Evolutionary conservation across 1,140 invertebrate genomes (phyloP).

Genomic region (Leptopilina boulardi): DNA sequence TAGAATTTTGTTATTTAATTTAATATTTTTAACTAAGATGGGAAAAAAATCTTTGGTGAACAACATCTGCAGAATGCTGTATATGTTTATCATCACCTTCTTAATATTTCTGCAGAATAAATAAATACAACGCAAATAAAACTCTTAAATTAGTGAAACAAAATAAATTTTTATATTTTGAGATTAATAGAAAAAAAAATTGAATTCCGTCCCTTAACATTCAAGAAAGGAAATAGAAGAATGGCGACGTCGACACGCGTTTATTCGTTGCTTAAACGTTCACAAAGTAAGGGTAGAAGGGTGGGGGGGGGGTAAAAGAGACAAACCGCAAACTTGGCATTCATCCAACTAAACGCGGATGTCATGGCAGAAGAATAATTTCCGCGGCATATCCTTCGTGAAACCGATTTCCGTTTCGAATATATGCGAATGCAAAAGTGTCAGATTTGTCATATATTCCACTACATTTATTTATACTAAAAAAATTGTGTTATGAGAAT

Average conservation of each 20-base stretch:
- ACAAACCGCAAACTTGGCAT: constrained; percentile 50
- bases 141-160: no score
- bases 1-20: no score
- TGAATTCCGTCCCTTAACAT: not conserved
- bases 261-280: constrained; percentile 49
- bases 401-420: constrained; percentile 53
- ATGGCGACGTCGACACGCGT: constrained; percentile 28
- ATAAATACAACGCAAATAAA: no score
- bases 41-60: no score
- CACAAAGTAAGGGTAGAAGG: no score
- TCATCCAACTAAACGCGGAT: constrained; percentile 45
- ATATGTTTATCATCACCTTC: no score
- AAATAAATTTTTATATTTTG: no score
- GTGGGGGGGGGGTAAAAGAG: constrained; percentile 33
- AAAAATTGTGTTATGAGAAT: constrained; percentile 21
- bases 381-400: constrained; percentile 47
- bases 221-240: constrained; percentile 15
- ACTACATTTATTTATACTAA: constrained; percentile 29
- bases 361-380: constrained; percentile 51
- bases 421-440: constrained; percentile 23
- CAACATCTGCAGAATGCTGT: no score
- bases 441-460: constrained; percentile 14
- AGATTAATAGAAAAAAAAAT: not conserved
- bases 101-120: no score
- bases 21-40: no score